Conservation (phyloP, 2,797 vertebrate species). For the Pteronotus mesoamericanus region DNA sequence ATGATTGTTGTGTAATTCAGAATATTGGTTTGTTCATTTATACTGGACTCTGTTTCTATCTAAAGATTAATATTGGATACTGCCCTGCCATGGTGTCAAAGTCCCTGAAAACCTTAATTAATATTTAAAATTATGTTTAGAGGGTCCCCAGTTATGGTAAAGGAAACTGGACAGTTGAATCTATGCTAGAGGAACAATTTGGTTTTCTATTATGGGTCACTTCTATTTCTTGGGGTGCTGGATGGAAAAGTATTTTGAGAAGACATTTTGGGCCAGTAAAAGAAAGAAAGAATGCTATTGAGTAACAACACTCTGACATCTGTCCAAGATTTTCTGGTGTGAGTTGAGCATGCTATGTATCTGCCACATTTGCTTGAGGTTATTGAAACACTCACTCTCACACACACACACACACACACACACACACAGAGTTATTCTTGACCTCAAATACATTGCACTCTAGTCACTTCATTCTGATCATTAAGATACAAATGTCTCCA, state of each 20-base stretch:
- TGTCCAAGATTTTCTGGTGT: not conserved
- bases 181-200: not conserved
- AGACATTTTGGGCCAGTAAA: not conserved
- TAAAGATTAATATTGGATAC: not conserved
- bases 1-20: not conserved
- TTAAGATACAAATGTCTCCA: not conserved
- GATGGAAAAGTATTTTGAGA: not conserved
- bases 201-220: not conserved
- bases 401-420: too few species aligned
- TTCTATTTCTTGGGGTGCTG: not conserved
- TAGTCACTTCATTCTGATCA: not conserved
- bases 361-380: not conserved
- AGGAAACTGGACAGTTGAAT: not conserved
- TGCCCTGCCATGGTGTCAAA: not conserved
- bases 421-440: not conserved
- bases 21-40: not conserved
- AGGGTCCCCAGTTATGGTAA: not conserved
- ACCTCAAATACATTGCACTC: not conserved
- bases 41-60: not conserved
- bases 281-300: not conserved
- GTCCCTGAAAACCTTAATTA: not conserved
- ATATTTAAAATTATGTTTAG: not conserved
- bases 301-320: not conserved
- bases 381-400: not conserved
- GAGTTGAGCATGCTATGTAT: fast-evolving